Evolutionary conservation across 2,888 invertebrate species (phyloP), one percentile per base, ranked within the genome.

Genomic region (Dugesia japonica): DNA sequence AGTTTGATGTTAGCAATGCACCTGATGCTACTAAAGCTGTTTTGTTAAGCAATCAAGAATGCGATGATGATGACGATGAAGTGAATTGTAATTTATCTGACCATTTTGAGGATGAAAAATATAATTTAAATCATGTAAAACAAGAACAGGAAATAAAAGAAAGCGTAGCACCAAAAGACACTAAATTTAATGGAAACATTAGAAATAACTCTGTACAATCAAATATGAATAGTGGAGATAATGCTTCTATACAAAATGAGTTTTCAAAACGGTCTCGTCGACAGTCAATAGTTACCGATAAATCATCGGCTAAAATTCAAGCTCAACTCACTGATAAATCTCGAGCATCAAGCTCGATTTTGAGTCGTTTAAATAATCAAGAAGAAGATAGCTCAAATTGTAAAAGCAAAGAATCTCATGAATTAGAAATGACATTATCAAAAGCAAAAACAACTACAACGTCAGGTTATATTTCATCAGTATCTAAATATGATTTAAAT

Each of bases 11-110:
- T 23, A 77, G 77, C 71, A 77, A 77, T 28, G 76, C 76, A 15
- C 77, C 77, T 9, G 77, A 77, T 71, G 77, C 77, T 23, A 77
- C 77, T 15, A 42, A 71, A 71, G 77, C 77, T 17, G 75, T 76
- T 15, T 28, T 72, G 1, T 56, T 75, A 38, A 75, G 56, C 17
- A 56, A 56, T 23, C 56, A 56, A 56, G 56, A 56, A 56, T 56
- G 56, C 17, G 56, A 56, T 56, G 56, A 56, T 56, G 56, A 56
- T n/a, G 56, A 56, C 23, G 56, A 56, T n/a, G 56, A 56, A 56
- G 56, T 13, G 4, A 56, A 56, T 56, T 56, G 23, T n/a, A 56
- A 56, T 56, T 56, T 56, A n/a, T 42, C 75, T 9, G 56, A 75
- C 56, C 42, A 75, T 23, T 33, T 74, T 74, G 74, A 74, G 17